Percentiles rank a stretch among this genome's conserved stretches.
phyloP scores from a whole-genome alignment of 2,113 vertebrate species.

The Saccopteryx bilineata region DNA sequence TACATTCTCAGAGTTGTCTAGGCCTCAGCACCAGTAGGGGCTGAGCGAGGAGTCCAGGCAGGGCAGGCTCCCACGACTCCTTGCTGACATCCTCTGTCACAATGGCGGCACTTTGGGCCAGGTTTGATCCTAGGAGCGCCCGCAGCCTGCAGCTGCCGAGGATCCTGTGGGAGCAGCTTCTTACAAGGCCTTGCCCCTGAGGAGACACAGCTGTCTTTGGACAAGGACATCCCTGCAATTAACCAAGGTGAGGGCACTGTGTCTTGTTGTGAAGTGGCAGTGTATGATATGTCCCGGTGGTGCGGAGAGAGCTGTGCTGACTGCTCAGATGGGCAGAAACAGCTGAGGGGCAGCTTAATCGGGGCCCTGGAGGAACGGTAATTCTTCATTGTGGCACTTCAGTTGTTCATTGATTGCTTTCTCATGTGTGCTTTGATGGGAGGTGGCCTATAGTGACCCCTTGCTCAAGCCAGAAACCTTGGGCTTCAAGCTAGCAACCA shows the following conservation, averaged over 20 bases:
- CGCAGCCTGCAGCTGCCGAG: background rate
- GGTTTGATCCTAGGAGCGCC: slow-evolving; percentile 51
- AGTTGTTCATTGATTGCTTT: too few species aligned
- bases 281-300: accelerated
- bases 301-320: background rate
- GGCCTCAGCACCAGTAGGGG: background rate
- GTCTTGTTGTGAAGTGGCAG: background rate
- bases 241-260: slow-evolving; percentile 75
- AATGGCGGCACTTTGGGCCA: background rate
- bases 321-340: background rate
- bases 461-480: too few species aligned
- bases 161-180: slow-evolving; percentile 44
- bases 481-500: too few species aligned
- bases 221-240: slow-evolving; percentile 79
- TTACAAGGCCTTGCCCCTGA: slow-evolving; percentile 10
- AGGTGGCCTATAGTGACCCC: too few species aligned
- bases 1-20: background rate
- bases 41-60: background rate
- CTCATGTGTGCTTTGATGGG: too few species aligned
- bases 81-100: background rate
- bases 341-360: background rate
- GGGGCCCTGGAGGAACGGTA: background rate
- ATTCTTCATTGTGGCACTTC: too few species aligned
- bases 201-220: slow-evolving; percentile 26
- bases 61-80: background rate